phyloP scores from a whole-genome alignment of 2,888 invertebrate genomes.

The Rotaria socialis region DNA sequence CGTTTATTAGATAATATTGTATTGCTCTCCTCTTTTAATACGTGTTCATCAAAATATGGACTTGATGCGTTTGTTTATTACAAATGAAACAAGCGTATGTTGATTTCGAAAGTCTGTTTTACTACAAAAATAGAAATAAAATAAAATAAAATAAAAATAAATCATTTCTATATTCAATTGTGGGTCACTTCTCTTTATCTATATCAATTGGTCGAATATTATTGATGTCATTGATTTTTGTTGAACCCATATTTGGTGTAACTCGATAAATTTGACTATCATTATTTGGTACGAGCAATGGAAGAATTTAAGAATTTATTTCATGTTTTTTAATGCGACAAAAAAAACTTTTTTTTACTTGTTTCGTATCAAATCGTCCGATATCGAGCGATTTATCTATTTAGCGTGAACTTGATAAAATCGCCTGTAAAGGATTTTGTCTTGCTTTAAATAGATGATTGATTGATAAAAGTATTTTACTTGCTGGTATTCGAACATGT shows the following conservation, averaged over 20 bases:
- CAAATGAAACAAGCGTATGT: conserved; percentile 14
- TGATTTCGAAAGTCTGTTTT: neutral
- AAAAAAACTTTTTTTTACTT: neutral
- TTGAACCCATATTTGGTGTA: neutral
- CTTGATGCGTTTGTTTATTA: neutral
- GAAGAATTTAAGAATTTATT: neutral
- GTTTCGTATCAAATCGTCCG: neutral
- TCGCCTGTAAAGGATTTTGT: neutral
- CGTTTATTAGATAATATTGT: neutral
- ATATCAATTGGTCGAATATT: neutral
- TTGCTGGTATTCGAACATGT: conserved; percentile 31
- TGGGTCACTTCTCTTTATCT: neutral
- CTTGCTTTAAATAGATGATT: too few species aligned
- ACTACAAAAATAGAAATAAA: neutral
- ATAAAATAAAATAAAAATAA: too few species aligned
- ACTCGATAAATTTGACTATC: conserved; percentile 20
- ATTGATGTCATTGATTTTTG: neutral
- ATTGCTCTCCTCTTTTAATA: neutral
- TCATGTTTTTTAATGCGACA: neutral
- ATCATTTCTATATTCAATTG: too few species aligned
- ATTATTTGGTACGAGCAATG: conserved; percentile 9
- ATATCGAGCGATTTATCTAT: conserved; percentile 9
- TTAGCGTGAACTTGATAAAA: neutral
- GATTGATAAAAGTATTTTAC: neutral
- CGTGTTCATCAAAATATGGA: neutral